Percentiles rank a stretch among this genome's conserved stretches.
phyloP scores from a whole-genome alignment of 2,888 invertebrate species.

The Keiferia lycopersicella region DNA sequence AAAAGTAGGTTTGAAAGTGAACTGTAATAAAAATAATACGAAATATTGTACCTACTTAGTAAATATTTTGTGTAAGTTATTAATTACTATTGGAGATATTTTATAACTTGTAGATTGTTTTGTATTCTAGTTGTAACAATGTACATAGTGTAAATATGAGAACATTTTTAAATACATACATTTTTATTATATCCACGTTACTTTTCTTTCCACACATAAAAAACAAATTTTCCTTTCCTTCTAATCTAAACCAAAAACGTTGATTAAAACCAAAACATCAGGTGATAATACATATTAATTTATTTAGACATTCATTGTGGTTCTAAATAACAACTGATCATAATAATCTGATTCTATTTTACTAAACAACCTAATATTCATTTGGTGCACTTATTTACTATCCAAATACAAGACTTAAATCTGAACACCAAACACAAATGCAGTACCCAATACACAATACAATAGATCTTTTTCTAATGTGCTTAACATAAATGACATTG shows the following conservation, averaged over 20 bases:
- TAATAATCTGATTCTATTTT: constrained; percentile 8
- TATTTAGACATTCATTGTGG: constrained; percentile 14
- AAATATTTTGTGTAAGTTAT: background rate
- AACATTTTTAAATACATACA: constrained; percentile 5
- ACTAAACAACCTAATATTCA: constrained; percentile 12
- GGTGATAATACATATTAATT: background rate
- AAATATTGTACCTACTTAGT: background rate
- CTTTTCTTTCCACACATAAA: background rate
- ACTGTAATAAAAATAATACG: background rate
- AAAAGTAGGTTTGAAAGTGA: too few species aligned
- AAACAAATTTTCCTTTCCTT: background rate
- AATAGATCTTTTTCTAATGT: background rate
- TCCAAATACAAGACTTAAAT: background rate
- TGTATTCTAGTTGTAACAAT: background rate
- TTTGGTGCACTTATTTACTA: constrained; percentile 14
- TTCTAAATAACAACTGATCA: constrained; percentile 10
- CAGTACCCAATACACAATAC: background rate
- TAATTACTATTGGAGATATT: background rate
- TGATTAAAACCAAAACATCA: background rate
- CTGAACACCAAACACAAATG: constrained; percentile 11
- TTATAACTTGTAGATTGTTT: constrained; percentile 6
- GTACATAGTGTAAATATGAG: constrained; percentile 35
- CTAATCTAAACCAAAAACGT: background rate
- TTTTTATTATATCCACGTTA: background rate
- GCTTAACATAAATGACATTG: background rate